phyloP scores from a whole-genome alignment of 1,140 invertebrate species.

The Nasonia giraulti region DNA sequence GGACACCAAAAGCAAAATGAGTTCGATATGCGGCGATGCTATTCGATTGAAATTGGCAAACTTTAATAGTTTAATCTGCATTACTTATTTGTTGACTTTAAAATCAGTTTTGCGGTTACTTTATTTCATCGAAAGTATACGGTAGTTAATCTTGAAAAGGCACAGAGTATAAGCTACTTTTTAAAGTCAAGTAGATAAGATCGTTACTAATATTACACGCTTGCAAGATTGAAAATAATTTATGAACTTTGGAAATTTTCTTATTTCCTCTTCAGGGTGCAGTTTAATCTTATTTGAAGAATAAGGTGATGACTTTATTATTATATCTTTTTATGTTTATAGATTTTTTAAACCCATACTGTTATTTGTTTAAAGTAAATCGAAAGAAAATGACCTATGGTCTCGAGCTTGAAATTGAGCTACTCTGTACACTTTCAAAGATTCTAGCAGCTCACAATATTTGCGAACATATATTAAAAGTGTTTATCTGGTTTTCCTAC shows the following conservation, averaged over 20 bases:
- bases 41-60: neutral
- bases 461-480: neutral
- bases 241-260: neutral
- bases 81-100: neutral
- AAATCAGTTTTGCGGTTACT: neutral
- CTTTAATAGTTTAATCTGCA: neutral
- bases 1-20: slow-evolving; percentile 17
- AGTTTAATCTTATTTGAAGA: neutral
- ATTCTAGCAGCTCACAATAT: slow-evolving; percentile 5
- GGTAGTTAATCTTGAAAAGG: slow-evolving; percentile 45
- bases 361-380: neutral
- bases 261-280: neutral
- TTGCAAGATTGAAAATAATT: neutral
- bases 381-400: neutral
- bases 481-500: neutral
- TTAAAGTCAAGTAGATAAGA: slow-evolving; percentile 10
- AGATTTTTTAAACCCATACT: no score
- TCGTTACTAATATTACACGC: neutral
- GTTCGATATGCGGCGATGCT: neutral
- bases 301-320: no score
- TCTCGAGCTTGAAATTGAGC: slow-evolving; percentile 1
- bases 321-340: no score
- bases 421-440: slow-evolving; percentile 40
- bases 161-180: slow-evolving; percentile 45
- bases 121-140: neutral